These are phyloP conservation scores for Cynodonichthys magdalenae DNA, from an alignment of 2,797 vertebrate species.

Conservation along the genomic window DNA sequence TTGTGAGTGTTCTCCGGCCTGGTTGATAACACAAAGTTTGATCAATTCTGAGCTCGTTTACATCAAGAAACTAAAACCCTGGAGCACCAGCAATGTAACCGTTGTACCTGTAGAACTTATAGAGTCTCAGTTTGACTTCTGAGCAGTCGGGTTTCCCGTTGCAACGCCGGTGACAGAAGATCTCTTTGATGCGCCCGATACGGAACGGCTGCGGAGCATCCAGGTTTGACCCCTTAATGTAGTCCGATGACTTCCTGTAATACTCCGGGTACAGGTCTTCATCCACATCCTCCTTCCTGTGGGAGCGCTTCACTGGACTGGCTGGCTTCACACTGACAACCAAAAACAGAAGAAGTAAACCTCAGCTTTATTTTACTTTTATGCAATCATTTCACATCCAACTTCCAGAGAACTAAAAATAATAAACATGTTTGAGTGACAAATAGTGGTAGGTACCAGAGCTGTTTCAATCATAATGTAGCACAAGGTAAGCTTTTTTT, in stretches of 20 bases:
- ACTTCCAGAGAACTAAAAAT: too few species aligned
- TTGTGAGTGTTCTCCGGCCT: conserved; percentile 97
- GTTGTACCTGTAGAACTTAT: conserved; percentile 93
- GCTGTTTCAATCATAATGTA: too few species aligned
- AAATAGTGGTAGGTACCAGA: too few species aligned
- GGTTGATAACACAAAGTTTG: not conserved
- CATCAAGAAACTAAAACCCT: not conserved
- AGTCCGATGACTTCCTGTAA: conserved; percentile 96
- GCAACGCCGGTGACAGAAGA: conserved; percentile 87
- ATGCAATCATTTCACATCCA: too few species aligned
- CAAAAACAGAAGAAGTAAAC: not conserved
- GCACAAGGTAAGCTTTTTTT: too few species aligned
- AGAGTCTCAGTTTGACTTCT: conserved; percentile 88
- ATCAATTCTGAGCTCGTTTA: not conserved
- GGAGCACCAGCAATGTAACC: not conserved
- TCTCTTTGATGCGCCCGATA: conserved; percentile 90
- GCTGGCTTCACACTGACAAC: conserved; percentile 85
- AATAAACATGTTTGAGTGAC: too few species aligned
- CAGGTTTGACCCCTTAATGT: conserved; percentile 97
- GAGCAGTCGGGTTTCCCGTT: conserved; percentile 85
- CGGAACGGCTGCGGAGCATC: conserved; percentile 92
- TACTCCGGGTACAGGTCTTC: conserved; percentile 95
- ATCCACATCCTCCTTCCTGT: conserved; percentile 91
- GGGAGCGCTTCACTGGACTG: conserved; percentile 89
- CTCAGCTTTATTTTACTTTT: too few species aligned